Evolutionary conservation across 2,797 vertebrate genomes (phyloP).

Genomic region (Darevskia mixta): DNA sequence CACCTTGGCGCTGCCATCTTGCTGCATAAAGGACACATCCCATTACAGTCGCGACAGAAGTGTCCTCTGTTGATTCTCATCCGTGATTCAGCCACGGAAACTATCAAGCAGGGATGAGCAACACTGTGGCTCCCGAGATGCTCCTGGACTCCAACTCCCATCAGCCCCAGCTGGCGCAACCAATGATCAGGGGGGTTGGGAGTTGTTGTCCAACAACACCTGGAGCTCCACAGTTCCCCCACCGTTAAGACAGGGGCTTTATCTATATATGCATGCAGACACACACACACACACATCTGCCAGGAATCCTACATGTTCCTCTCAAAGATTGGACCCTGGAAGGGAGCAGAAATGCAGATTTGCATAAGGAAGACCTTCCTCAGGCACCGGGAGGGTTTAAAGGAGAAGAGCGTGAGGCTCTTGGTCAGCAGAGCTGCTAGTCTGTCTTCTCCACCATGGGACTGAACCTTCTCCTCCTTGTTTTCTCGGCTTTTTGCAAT

Average conservation of each 20-base stretch:
- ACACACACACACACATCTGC: too few species aligned
- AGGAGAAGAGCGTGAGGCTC: neutral
- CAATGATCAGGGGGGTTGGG: too few species aligned
- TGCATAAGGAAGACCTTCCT: conserved; percentile 1
- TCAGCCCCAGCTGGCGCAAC: too few species aligned
- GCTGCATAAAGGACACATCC: too few species aligned
- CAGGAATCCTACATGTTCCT: neutral
- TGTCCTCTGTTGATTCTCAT: fast-evolving
- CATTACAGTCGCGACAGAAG: neutral
- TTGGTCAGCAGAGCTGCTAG: neutral
- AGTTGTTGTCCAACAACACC: too few species aligned
- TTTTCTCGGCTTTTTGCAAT: neutral
- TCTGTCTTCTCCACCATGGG: neutral
- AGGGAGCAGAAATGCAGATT: neutral
- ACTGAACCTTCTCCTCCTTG: neutral
- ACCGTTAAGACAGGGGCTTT: too few species aligned
- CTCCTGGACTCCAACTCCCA: too few species aligned
- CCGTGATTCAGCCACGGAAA: neutral
- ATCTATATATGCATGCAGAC: too few species aligned
- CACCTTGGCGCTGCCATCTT: too few species aligned
- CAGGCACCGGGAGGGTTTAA: neutral
- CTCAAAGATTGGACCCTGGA: neutral
- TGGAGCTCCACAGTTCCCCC: too few species aligned
- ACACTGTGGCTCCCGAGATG: too few species aligned
- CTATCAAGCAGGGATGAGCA: too few species aligned